Evolutionary conservation across 1,140 invertebrate species (phyloP), one percentile per base, ranked within the genome.

Genomic region (Archivesica marissinica): DNA sequence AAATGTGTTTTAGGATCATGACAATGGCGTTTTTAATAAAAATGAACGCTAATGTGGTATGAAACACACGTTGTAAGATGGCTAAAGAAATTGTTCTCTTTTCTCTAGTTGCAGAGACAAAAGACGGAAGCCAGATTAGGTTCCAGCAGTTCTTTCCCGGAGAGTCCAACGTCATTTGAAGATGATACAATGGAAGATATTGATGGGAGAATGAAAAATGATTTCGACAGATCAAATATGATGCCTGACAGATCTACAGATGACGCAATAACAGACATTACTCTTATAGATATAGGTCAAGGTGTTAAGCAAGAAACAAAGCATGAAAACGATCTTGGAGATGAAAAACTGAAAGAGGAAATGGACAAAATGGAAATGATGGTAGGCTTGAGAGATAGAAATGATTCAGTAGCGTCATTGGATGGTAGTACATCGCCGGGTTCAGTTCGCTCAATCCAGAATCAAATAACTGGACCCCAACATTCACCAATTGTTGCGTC

Each of bases 141-240:
- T 4, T 83, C 80, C n/a, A 72, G 47, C 30, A 59, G 80, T 74
- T 83, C 80, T 2, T 72, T 56, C 25, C 80, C 80, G 2, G 68
- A 35, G 13, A 83, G 80, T 47, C 80, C 80, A 20, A 50, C 39
- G 25, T 83, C 80, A 9, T 83, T 83, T 38, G 80, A 83, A 0
- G 80, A 72, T 41, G 80, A 83, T 1, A 28, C n/a, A 25, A 39
- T 83, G 50, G 80, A 83, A 7, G 41, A 47, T 30, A 47, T 72
- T 23, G 68, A 72, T 1, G 25, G 41, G 11, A 47, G 41, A 47
- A 50, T 72, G 28, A 72, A 72, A 33, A 15, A 28, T 50, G 68
- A 72, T 20, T 72, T 47, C 28, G 68, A 72, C 41, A 72, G 68
- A 72, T 2, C 68, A 47, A 50, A 17, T 30, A 50, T 30, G 3